These are phyloP conservation scores for Pachyrhynchus sulphureomaculatus DNA, from an alignment of 1,140 invertebrate genomes.

Conservation along the genomic window DNA sequence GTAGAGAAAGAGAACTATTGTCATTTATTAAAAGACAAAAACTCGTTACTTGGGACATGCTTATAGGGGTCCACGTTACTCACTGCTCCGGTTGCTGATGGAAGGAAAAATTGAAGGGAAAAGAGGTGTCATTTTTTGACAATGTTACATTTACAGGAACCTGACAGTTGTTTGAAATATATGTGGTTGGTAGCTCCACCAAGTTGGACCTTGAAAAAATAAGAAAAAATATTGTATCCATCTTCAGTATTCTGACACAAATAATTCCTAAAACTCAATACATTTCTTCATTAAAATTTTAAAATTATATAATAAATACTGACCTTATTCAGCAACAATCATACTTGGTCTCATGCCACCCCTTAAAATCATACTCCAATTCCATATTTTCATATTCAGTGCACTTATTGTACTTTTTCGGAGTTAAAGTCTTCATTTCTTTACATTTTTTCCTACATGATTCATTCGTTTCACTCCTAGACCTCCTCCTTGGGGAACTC, in stretches of 20 bases:
- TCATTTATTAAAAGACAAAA: too few relatives aligned
- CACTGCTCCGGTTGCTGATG: too few relatives aligned
- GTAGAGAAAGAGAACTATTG: too few relatives aligned
- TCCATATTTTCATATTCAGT: conserved; percentile 49
- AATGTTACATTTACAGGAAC: conserved; percentile 33
- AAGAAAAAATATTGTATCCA: conserved; percentile 2
- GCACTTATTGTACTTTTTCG: conserved; percentile 43
- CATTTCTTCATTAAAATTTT: neutral
- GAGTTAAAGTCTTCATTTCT: conserved; percentile 45
- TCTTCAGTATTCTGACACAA: too few relatives aligned
- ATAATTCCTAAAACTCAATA: neutral
- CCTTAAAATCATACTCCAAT: conserved; percentile 42
- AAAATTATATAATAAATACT: neutral
- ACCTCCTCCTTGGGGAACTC: conserved; percentile 42
- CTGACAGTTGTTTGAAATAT: conserved; percentile 50
- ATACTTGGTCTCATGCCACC: conserved; percentile 33
- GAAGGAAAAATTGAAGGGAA: too few relatives aligned
- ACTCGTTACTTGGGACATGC: too few relatives aligned
- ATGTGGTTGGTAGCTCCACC: conserved; percentile 49
- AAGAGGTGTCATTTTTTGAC: conserved; percentile 40
- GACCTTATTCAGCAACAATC: conserved; percentile 38
- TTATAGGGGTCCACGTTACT: too few relatives aligned
- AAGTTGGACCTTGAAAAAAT: conserved; percentile 42
- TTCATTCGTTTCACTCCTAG: conserved; percentile 46
- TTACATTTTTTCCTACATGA: conserved; percentile 43